Conservation (phyloP, 2,888 invertebrate genomes). For the Epinotia brunnichana region DNA sequence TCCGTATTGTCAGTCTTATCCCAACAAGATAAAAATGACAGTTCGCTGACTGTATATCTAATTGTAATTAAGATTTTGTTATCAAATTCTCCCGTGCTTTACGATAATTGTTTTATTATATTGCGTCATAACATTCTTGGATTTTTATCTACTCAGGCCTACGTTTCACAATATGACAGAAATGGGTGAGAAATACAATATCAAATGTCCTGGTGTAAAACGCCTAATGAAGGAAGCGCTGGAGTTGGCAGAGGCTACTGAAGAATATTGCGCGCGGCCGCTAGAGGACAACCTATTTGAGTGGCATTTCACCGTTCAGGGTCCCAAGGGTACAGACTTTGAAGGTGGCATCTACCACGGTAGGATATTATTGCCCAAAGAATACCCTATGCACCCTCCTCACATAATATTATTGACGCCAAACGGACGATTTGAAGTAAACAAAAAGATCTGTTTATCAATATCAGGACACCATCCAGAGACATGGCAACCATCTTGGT, state of each 20-base stretch:
- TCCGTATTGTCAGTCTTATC: slow-evolving; percentile 4
- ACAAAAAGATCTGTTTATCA: slow-evolving; percentile 97
- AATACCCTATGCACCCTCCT: slow-evolving; percentile 99
- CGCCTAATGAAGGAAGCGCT: slow-evolving; percentile 95
- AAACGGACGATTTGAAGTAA: slow-evolving; percentile 96
- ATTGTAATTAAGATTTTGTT: slow-evolving; percentile 37
- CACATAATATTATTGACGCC: slow-evolving; percentile 96
- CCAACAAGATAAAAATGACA: slow-evolving; percentile 30
- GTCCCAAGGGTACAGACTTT: slow-evolving; percentile 94
- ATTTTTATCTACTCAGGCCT: slow-evolving; percentile 17
- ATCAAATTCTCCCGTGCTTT: slow-evolving; percentile 30
- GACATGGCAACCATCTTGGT: slow-evolving; percentile 99
- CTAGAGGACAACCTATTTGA: slow-evolving; percentile 97
- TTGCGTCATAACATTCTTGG: slow-evolving; percentile 24
- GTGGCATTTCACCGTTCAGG: slow-evolving; percentile 98
- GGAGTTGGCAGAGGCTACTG: slow-evolving; percentile 93
- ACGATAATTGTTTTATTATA: slow-evolving; percentile 17
- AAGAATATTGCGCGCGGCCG: slow-evolving; percentile 94
- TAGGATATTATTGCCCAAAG: slow-evolving; percentile 94
- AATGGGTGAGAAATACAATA: slow-evolving; percentile 79
- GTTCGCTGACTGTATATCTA: slow-evolving; percentile 3
- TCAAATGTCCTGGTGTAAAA: slow-evolving; percentile 91
- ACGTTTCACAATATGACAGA: slow-evolving; percentile 64
- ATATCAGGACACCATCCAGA: slow-evolving; percentile 99
- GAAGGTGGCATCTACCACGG: slow-evolving; percentile 96